These are phyloP conservation scores for Diachasmimorpha longicaudata DNA, from an alignment of 1,140 invertebrate genomes.

Conservation along the genomic window DNA sequence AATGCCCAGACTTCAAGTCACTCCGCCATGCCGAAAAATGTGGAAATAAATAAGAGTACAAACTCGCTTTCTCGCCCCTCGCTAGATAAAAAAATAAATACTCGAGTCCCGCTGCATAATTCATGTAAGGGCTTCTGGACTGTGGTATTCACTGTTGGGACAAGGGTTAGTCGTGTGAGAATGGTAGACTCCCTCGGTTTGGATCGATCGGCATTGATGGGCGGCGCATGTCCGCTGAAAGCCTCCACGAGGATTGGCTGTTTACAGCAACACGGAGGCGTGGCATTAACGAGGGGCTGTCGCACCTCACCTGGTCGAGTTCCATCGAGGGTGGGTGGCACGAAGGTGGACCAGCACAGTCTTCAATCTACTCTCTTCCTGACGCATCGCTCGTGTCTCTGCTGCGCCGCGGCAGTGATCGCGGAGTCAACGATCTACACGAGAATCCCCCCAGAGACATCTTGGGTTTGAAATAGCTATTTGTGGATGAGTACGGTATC, in stretches of 20 bases:
- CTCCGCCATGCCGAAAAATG: not conserved
- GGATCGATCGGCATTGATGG: slow-evolving; percentile 28
- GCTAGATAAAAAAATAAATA: slow-evolving; percentile 5
- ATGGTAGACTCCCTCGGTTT: not conserved
- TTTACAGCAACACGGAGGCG: slow-evolving; percentile 19
- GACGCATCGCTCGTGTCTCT: slow-evolving; percentile 38
- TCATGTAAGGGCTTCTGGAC: slow-evolving; percentile 16
- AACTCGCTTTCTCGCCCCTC: slow-evolving; percentile 4
- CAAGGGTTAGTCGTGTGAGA: not conserved
- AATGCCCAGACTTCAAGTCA: no score
- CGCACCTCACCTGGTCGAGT: slow-evolving; percentile 21
- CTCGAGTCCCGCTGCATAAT: slow-evolving; percentile 1
- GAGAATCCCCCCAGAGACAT: not conserved
- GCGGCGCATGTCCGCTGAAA: slow-evolving; percentile 26
- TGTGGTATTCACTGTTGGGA: not conserved
- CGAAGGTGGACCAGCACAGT: slow-evolving; percentile 49
- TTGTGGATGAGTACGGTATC: not conserved
- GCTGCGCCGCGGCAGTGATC: not conserved
- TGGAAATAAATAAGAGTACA: not conserved
- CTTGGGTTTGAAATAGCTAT: not conserved
- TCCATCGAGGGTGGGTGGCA: slow-evolving; percentile 36
- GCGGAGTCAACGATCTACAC: not conserved
- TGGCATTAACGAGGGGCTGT: slow-evolving; percentile 17
- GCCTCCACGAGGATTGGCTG: slow-evolving; percentile 28
- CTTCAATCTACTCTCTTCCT: slow-evolving; percentile 36